A percentile compares a stretch with the other conserved stretches of the same genome.
Conservation (phyloP, 2,797 vertebrate species). For the Cephalopachus bancanus region DNA sequence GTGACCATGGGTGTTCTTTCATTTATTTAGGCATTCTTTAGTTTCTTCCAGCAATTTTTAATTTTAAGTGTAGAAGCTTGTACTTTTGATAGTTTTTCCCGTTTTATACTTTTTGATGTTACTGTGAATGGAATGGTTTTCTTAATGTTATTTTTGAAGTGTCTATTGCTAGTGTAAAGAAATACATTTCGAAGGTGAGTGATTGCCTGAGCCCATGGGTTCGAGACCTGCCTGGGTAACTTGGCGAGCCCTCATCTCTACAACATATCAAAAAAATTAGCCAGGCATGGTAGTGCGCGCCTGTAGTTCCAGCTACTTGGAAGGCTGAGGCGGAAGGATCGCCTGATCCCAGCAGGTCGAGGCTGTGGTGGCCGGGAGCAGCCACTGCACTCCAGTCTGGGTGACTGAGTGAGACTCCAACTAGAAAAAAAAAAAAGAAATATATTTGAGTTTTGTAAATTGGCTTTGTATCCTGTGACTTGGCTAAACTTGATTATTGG, state of each 20-base stretch:
- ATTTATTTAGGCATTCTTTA: not conserved
- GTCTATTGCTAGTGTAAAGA: not conserved
- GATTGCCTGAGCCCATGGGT: no score
- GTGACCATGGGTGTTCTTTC: not conserved
- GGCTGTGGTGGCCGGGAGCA: no score
- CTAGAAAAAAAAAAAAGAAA: no score
- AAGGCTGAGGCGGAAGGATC: no score
- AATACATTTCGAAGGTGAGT: not conserved
- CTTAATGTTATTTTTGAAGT: not conserved
- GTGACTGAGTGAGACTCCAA: no score
- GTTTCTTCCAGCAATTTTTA: not conserved
- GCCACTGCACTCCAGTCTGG: no score
- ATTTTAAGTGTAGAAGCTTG: not conserved
- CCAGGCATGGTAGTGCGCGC: no score
- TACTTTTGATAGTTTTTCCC: not conserved
- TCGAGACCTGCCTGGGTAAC: no score
- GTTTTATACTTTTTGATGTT: not conserved
- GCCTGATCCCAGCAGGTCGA: no score
- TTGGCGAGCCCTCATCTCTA: no score
- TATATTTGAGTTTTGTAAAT: not conserved
- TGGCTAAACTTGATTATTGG: not conserved
- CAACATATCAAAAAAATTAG: no score
- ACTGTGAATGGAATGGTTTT: not conserved
- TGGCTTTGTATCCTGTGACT: not conserved
- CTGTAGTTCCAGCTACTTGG: no score